Evolutionary conservation across 2,888 invertebrate species (phyloP), one percentile per base, ranked within the genome.

Genomic region (Hipparchia sbordonii): DNA sequence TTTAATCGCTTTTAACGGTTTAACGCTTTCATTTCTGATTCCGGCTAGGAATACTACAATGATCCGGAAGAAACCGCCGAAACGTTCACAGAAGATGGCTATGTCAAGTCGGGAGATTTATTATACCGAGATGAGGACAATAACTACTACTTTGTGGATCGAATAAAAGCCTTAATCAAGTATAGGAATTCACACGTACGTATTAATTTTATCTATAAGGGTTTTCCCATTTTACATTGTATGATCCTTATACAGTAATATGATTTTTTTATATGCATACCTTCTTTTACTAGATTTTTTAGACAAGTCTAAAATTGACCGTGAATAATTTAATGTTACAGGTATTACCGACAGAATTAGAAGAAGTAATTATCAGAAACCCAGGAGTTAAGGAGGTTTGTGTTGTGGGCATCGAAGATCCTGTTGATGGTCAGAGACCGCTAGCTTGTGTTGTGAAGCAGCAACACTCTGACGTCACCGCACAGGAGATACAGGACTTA

Each of bases 21-120:
- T n/a, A 12, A 13, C 23, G 39, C 39, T 39, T 39, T 5, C 7
- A 8, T 13, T 57, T 13, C 13, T 13, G 13, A 57, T 48, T 65
- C n/a, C 23, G 79, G 74, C 48, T 72, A 87, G 87, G 83, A 82
- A 70, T 87, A 87, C 61, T 83, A 83, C 65, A 84, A 87, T 6
- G 83, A 89, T 46, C 89, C 89, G 0, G 84, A 86, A 67, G 87
- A 85, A 71, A 92, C 92, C 0, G 85, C 84, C 0, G 79, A 79
- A 1, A 86, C 82, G 0, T 85, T 90, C 69, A 79, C 91, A 12
- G 80, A 84, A 10, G 92, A 91, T 71, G 91, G 92, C 6, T 92
- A 85, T 84, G 86, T 80, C 77, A 90, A 86, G 71, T 86, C 91
- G 0, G 92, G 92, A 0, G 92, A 92, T 71, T 76, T 92, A 4